Percentiles rank a stretch among this genome's conserved stretches.
Evolutionary conservation across 1,140 invertebrate species (phyloP).

Genomic region (Drosophila watanabei): DNA sequence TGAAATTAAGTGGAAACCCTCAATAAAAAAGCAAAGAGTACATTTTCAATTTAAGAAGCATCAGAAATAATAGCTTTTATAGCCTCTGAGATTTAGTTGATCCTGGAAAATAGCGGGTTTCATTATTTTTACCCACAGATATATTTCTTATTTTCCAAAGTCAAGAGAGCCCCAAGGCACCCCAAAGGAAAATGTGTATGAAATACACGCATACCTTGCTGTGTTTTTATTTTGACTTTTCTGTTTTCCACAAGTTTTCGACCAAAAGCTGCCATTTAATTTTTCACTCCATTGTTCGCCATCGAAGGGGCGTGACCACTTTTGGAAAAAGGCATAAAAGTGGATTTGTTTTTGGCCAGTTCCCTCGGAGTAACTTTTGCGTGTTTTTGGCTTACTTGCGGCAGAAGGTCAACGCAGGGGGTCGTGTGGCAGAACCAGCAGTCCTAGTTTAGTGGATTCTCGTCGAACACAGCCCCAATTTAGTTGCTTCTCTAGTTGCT

Average conservation of each 20-base stretch:
- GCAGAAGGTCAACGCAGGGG: slow-evolving; percentile 36
- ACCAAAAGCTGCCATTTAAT: neutral
- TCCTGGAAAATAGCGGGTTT: neutral
- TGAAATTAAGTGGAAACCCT: slow-evolving; percentile 55
- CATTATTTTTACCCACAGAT: neutral
- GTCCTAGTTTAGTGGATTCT: slow-evolving; percentile 19
- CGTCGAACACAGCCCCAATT: slow-evolving; percentile 13
- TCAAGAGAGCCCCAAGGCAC: neutral
- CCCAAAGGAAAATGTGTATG: neutral
- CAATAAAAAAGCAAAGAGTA: slow-evolving; percentile 6
- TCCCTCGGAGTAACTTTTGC: slow-evolving; percentile 26
- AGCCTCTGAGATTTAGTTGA: neutral
- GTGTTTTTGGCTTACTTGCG: slow-evolving; percentile 18
- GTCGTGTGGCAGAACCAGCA: neutral
- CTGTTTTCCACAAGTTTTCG: neutral
- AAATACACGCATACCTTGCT: neutral
- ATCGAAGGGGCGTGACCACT: slow-evolving; percentile 26
- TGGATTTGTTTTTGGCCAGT: slow-evolving; percentile 16
- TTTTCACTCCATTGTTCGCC: slow-evolving; percentile 8
- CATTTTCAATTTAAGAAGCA: neutral
- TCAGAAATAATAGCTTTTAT: neutral
- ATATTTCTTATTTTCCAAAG: neutral
- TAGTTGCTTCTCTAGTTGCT: slow-evolving; percentile 27
- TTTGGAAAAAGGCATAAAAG: slow-evolving; percentile 10
- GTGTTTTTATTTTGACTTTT: neutral